Percentiles rank a stretch among this genome's conserved stretches.
phyloP scores from a whole-genome alignment of 2,113 vertebrate species.

The Oreochromis niloticus region DNA sequence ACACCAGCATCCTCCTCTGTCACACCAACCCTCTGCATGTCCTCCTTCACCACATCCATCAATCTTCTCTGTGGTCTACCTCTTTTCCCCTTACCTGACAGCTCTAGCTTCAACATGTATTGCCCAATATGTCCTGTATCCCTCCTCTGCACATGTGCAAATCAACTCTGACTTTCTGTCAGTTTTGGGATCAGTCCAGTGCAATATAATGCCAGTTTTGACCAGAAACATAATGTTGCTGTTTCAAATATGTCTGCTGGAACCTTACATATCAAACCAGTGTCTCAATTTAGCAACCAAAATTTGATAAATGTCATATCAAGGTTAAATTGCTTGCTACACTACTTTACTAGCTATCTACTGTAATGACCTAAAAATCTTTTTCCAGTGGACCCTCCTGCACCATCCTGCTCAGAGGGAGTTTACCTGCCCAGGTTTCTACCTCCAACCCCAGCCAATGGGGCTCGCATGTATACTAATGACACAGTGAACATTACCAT shows the following conservation, averaged over 20 bases:
- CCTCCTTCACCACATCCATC: not conserved
- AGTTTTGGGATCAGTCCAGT: not conserved
- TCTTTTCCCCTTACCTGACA: not conserved
- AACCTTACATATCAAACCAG: not conserved
- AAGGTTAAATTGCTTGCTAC: not conserved
- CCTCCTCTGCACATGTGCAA: not conserved
- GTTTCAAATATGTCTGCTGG: not conserved
- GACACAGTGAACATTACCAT: conserved; percentile 8
- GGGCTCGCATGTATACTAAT: not conserved
- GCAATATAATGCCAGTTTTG: not conserved
- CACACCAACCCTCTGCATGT: not conserved
- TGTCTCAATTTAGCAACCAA: not conserved
- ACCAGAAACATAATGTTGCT: not conserved
- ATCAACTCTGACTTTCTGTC: not conserved
- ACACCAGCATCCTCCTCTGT: accelerated
- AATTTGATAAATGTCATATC: not conserved
- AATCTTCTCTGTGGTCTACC: not conserved
- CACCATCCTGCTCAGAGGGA: conserved; percentile 13
- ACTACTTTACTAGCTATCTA: not conserved
- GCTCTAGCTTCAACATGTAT: not conserved
- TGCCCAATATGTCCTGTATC: not conserved
- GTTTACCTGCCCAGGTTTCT: conserved; percentile 29
- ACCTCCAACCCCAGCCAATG: conserved; percentile 19
- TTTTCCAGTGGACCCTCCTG: conserved; percentile 22
- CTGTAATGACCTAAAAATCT: not conserved